Conservation (phyloP, 2,113 vertebrate genomes). For the Corapipo altera region DNA sequence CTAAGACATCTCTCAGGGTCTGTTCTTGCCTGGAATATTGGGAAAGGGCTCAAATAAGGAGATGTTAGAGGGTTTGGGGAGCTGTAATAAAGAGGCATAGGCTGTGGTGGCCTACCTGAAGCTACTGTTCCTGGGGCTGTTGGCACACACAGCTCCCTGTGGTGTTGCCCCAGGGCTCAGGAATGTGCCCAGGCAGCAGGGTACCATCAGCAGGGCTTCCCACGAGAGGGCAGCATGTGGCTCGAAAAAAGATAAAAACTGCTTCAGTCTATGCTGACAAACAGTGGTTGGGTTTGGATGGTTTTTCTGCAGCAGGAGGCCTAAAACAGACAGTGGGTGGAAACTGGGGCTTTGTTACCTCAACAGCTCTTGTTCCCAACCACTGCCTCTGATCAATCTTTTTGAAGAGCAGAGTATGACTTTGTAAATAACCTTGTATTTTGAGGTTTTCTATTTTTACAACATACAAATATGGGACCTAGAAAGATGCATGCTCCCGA, state of each 20-base stretch:
- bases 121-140: background rate
- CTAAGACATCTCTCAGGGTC: background rate
- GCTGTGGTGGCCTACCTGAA: background rate
- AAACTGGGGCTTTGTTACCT: rapidly evolving
- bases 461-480: background rate
- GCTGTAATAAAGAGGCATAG: background rate
- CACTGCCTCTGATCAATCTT: background rate
- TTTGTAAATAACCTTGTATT: background rate
- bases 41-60: background rate
- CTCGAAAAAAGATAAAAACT: background rate
- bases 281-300: rapidly evolving
- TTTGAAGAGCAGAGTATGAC: background rate
- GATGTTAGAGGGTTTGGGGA: background rate
- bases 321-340: background rate
- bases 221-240: slow-evolving; percentile 3
- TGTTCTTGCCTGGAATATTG: background rate
- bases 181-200: background rate
- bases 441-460: background rate
- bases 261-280: background rate
- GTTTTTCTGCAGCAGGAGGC: background rate
- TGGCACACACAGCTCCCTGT: rapidly evolving
- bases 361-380: background rate
- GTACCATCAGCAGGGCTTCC: background rate
- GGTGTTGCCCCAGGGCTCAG: rapidly evolving
- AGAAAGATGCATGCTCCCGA: background rate